Conservation (phyloP, 1,140 invertebrate genomes). For the Sycophila sp. region DNA sequence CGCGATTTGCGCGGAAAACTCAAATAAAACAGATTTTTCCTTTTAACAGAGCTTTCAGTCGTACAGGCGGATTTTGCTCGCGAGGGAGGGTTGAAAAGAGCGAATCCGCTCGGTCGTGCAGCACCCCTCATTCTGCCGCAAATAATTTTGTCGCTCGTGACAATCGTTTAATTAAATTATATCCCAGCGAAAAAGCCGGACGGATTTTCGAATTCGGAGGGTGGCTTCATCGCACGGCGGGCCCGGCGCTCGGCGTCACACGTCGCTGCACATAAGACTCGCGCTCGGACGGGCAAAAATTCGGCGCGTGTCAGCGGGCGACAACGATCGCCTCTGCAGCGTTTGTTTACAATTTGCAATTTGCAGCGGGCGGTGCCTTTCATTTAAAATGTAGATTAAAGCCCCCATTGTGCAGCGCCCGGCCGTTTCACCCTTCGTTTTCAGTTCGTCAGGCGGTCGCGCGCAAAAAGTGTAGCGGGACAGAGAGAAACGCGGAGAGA, state of each 20-base stretch:
- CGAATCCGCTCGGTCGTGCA: not conserved
- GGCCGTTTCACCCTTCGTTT: conserved; percentile 52
- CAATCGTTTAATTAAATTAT: conserved; percentile 37
- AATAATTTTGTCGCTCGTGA: conserved; percentile 31
- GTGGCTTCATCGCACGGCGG: too few relatives aligned
- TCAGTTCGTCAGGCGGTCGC: not conserved
- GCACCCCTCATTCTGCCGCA: not conserved
- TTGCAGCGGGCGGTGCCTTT: conserved; percentile 43
- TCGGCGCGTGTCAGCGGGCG: not conserved
- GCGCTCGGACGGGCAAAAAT: not conserved
- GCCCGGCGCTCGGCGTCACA: too few relatives aligned
- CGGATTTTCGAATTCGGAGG: too few relatives aligned
- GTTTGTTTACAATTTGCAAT: conserved; percentile 53
- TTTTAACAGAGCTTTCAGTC: conserved; percentile 35
- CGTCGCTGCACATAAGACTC: not conserved
- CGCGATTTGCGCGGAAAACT: not conserved
- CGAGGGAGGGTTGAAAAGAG: not conserved
- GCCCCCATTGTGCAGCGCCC: conserved; percentile 52
- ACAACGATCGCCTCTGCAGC: not conserved
- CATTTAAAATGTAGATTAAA: conserved; percentile 61
- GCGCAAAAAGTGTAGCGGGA: too few relatives aligned
- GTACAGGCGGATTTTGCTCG: not conserved
- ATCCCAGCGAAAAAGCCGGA: conserved; percentile 19
- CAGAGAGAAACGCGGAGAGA: not conserved
- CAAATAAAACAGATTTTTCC: conserved; percentile 33